These are phyloP conservation scores for Epinotia nisella DNA, from an alignment of 2,888 invertebrate species.

Conservation along the genomic window DNA sequence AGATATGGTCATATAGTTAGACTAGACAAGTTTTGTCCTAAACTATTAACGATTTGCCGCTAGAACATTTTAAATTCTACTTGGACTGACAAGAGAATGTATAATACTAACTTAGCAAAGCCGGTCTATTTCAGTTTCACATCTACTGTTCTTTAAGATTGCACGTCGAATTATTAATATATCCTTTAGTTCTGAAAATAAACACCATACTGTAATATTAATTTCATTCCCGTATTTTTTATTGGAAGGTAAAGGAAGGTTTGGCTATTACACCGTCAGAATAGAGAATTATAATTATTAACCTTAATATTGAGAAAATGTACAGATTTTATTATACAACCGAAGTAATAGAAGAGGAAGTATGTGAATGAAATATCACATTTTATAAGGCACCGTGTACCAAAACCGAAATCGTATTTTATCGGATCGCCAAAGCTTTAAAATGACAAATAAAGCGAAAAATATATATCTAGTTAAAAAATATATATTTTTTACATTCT, in stretches of 20 bases:
- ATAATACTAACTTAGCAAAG: conserved; percentile 14
- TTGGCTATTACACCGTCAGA: not conserved
- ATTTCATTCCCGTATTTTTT: not conserved
- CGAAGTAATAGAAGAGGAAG: no score
- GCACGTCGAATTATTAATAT: conserved; percentile 12
- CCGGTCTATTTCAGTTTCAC: conserved; percentile 1
- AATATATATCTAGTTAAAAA: no score
- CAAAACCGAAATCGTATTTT: no score
- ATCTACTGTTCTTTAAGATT: conserved; percentile 31
- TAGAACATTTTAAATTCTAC: conserved; percentile 18
- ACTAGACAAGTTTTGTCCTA: not conserved
- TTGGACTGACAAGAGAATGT: conserved; percentile 13
- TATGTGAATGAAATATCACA: no score
- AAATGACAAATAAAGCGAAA: no score
- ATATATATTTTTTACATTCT: no score
- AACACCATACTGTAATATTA: not conserved
- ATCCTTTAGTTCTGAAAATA: not conserved
- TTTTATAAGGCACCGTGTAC: no score
- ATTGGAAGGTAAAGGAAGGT: conserved; percentile 7
- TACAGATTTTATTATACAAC: no score
- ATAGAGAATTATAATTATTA: not conserved
- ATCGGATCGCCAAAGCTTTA: no score
- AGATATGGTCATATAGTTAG: conserved; percentile 11
- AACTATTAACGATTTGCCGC: conserved; percentile 5
- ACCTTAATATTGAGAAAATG: not conserved